phyloP scores from a whole-genome alignment of 64 coral and sea anemone genomes.

The Catalaphyllia jardinei region DNA sequence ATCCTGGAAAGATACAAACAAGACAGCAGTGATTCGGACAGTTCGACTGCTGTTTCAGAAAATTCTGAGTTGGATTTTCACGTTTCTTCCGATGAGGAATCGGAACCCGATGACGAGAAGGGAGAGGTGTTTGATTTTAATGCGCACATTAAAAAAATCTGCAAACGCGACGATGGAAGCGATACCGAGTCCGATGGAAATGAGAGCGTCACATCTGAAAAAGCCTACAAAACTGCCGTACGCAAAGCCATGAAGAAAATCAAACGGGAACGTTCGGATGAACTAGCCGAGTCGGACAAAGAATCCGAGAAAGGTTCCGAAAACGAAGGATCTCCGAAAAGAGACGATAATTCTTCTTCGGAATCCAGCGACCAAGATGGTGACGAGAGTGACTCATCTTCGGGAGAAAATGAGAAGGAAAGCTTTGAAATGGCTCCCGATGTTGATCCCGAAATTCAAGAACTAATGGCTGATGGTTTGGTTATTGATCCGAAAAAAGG shows the following conservation, averaged over 20 bases:
- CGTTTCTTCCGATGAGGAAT: constrained; percentile 8
- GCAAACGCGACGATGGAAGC: background rate
- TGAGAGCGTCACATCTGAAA: constrained; percentile 12
- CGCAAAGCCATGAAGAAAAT: constrained; percentile 23
- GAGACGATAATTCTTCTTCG: constrained; percentile 15
- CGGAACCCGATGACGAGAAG: background rate
- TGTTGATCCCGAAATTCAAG: constrained; percentile 6
- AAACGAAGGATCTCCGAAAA: constrained; percentile 5
- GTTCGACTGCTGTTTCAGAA: background rate
- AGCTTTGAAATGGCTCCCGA: background rate
- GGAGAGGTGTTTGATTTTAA: constrained; percentile 56
- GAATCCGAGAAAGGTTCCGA: constrained; percentile 21
- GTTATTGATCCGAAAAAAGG: background rate
- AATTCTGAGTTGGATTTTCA: background rate
- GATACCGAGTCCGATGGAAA: constrained; percentile 13
- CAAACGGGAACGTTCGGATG: constrained; percentile 1
- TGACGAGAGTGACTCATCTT: background rate
- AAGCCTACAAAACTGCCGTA: constrained; percentile 12
- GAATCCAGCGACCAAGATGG: constrained; percentile 14
- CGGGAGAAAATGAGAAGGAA: background rate
- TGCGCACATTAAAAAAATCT: constrained; percentile 33
- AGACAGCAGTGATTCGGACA: background rate
- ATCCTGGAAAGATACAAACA: background rate
- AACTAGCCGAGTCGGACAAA: background rate
- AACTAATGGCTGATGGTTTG: background rate